Conservation (phyloP, 2,113 vertebrate genomes). For the Bucco capensis region DNA sequence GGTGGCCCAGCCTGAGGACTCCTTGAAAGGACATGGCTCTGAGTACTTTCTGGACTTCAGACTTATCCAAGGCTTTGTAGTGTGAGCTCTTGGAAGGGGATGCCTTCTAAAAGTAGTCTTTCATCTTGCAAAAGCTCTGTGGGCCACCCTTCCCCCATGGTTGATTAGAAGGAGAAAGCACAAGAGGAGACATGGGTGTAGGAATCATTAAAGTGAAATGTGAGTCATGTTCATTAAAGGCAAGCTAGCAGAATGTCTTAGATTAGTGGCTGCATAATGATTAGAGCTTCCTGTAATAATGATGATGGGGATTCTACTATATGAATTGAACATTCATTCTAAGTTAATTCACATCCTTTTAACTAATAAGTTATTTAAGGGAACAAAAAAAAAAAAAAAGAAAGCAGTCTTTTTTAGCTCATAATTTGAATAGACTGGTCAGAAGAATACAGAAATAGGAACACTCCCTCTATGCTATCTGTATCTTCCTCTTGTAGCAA, state of each 20-base stretch:
- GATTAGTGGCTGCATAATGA: conserved; percentile 68
- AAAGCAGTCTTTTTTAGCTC: conserved; percentile 22
- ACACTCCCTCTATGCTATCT: neutral
- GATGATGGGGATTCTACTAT: conserved; percentile 69
- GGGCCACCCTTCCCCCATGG: neutral
- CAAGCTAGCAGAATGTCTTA: conserved; percentile 63
- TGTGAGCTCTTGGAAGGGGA: neutral
- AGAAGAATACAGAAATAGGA: conserved; percentile 21
- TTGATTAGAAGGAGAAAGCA: neutral
- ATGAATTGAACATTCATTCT: conserved; percentile 76
- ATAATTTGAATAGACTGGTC: conserved; percentile 43
- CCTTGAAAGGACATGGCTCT: neutral
- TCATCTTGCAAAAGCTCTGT: neutral
- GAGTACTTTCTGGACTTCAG: neutral
- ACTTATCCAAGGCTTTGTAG: neutral
- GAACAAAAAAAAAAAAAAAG: neutral
- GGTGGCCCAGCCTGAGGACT: neutral
- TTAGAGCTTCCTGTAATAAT: conserved; percentile 76
- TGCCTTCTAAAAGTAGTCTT: neutral
- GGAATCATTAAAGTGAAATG: conserved; percentile 66
- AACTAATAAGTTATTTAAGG: conserved; percentile 70
- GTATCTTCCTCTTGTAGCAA: neutral
- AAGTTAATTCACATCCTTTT: conserved; percentile 76
- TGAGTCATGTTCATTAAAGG: conserved; percentile 73
- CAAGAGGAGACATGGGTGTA: conserved; percentile 1